Evolutionary conservation across 2,113 vertebrate genomes (phyloP).

Genomic region (Stictonetta naevosa): DNA sequence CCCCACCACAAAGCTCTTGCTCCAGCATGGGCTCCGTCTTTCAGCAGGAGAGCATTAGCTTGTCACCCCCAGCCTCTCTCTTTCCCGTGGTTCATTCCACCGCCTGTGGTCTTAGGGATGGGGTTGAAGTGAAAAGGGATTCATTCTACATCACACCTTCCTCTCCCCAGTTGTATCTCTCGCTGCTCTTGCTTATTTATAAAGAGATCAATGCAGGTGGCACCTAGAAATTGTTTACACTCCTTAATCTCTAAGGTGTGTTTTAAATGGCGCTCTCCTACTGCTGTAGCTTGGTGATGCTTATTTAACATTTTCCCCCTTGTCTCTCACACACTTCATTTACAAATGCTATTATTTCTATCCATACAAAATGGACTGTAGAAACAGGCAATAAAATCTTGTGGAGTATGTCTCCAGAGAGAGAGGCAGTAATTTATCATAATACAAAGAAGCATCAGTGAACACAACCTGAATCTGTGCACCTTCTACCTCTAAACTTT

Average conservation of each 20-base stretch:
- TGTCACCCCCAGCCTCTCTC: not conserved
- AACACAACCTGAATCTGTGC: not conserved
- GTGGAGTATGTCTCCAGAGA: not conserved
- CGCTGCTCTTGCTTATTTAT: slow-evolving; percentile 5
- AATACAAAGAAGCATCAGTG: not conserved
- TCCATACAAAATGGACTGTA: not conserved
- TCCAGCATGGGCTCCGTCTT: not conserved
- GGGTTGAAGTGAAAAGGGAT: not conserved
- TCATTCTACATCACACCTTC: not conserved
- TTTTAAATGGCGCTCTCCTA: not conserved
- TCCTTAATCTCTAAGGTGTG: not conserved
- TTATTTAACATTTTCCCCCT: not conserved
- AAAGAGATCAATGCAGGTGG: not conserved
- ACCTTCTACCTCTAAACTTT: not conserved
- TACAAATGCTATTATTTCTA: not conserved
- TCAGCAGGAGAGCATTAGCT: not conserved
- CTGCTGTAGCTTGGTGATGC: not conserved
- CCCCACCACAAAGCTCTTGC: not conserved
- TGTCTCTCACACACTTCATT: not conserved
- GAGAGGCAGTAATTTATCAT: not conserved
- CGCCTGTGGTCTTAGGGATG: not conserved
- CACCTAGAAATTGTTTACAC: not conserved
- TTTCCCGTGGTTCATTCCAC: not conserved
- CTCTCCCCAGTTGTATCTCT: not conserved
- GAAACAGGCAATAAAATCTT: not conserved